Conservation (phyloP, 2,113 vertebrate species). For the Aviceda subcristata region DNA sequence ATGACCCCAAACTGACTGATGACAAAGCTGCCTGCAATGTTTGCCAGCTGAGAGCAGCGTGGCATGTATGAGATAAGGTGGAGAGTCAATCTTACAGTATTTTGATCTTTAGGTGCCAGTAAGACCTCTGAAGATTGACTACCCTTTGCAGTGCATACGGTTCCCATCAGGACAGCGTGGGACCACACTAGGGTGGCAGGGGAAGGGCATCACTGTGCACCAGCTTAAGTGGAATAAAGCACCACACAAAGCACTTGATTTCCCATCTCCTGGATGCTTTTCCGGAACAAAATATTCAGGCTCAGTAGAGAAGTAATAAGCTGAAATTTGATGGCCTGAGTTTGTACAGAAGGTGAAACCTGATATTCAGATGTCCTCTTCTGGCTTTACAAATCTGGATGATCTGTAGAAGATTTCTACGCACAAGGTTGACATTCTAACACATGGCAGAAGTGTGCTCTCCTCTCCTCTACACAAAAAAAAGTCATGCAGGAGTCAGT, state of each 20-base stretch:
- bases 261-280: neutral
- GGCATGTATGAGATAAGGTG: neutral
- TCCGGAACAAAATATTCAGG: neutral
- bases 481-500: neutral
- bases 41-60: neutral
- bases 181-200: neutral
- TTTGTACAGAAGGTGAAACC: neutral
- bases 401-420: neutral
- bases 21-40: neutral
- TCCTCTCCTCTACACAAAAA: neutral
- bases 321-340: neutral
- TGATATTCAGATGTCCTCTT: neutral
- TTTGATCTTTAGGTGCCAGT: neutral
- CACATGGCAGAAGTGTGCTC: neutral
- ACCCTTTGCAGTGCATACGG: neutral
- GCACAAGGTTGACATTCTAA: neutral
- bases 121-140: neutral
- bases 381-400: neutral
- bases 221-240: neutral
- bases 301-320: neutral
- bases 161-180: neutral
- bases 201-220: neutral
- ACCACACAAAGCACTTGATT: neutral
- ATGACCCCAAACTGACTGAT: neutral
- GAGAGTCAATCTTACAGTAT: neutral